Base-by-base conservation (phyloP, 2,888 invertebrate species). In the Melanostoma scalare region DNA sequence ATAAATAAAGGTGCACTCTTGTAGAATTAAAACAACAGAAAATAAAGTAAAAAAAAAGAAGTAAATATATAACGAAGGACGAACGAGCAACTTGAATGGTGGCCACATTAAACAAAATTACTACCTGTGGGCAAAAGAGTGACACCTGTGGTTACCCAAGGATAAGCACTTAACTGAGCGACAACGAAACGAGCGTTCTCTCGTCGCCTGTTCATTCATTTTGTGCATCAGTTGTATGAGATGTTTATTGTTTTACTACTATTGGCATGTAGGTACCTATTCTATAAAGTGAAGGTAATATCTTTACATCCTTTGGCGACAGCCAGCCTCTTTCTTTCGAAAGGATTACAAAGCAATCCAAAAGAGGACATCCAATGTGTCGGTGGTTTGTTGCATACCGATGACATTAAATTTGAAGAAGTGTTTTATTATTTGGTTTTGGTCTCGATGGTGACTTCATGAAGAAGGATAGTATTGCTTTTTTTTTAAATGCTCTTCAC, bases 91-190 rank as follows among this genome's bases (percentile, higher is more conserved):
- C 20, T n/a, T 44, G 65, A 38, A 60, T 40, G 46, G 52, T 65
- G 58, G 53, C 55, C 50, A 52, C 20, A 55, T 68, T 77, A 73
- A 82, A 73, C 68, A 58, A 77, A 82, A 82, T 82, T 56, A 77
- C 82, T 77, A 77, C 82, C 82, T 82, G 50, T 63, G 67, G 77
- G 68, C 68, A 73, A 68, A 73, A 35, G 56, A 82, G 73, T 78
- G 77, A 82, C 82, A 82, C 82, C 82, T 82, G 82, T 82, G 82
- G 77, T 82, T 74, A 63, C 55, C 76, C 77, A 77, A 73, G 77
- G 67, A 72, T 67, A 81, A 71, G 61, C 50, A 77, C 50, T 56
- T 36, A 63, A 63, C 20, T 71, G 52, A 40, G 44, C 10, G 42
- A 9, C 8, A 20, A 20, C 42, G 42, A 8, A 5, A n/a, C n/a